Conservation (phyloP, 1,140 invertebrate genomes). For the Drosophila sechellia region DNA sequence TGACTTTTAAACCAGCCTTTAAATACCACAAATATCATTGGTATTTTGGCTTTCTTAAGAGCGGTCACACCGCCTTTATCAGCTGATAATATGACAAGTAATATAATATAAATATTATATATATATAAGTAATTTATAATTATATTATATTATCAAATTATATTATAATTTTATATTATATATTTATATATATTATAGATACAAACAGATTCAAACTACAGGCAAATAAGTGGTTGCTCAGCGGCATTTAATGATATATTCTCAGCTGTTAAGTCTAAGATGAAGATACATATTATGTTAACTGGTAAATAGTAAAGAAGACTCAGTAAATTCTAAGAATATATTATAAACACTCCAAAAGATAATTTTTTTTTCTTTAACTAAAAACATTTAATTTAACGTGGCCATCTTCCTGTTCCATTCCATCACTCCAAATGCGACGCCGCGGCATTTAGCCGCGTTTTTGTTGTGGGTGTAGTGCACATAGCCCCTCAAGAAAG, state of each 20-base stretch:
- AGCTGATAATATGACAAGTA: background rate
- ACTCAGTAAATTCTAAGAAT: background rate
- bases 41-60: background rate
- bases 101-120: too few relatives aligned
- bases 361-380: background rate
- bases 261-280: too few relatives aligned
- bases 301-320: background rate
- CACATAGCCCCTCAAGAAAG: conserved; percentile 21
- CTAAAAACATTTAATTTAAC: background rate
- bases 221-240: too few relatives aligned
- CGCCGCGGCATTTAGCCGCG: background rate
- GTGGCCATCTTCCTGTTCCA: background rate
- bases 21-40: too few relatives aligned
- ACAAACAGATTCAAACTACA: too few relatives aligned
- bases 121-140: too few relatives aligned
- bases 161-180: too few relatives aligned
- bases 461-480: conserved; percentile 18
- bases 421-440: conserved; percentile 1
- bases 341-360: background rate
- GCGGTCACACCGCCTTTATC: background rate
- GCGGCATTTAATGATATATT: too few relatives aligned
- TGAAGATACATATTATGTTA: too few relatives aligned
- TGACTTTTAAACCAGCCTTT: too few relatives aligned
- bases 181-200: too few relatives aligned
- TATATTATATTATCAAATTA: too few relatives aligned